Evolutionary conservation across 2,113 vertebrate genomes (phyloP), one percentile per base, ranked within the genome.

Genomic region (Sitta europaea): DNA sequence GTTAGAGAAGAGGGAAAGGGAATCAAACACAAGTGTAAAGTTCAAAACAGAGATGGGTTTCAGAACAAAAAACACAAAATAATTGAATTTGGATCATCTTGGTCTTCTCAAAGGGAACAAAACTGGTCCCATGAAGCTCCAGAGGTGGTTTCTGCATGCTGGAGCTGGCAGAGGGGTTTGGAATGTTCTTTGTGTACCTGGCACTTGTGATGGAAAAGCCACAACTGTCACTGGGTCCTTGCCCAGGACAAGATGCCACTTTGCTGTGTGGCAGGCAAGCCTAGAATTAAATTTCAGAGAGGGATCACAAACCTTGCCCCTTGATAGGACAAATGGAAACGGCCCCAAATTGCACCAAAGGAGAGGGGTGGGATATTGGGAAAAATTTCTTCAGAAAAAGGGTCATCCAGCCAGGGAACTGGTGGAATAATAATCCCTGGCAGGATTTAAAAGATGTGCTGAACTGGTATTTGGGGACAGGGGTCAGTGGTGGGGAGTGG

Each of bases 401-500:
- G 4, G 4, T 6, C 40, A 4, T n/a, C 53, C 23, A 40, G 13
- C 3, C 19, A 13, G 0, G 2, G 40, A 10, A 55, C 18, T 14
- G 35, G 12, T 14, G 55, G 42, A 70, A 76, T 14, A n/a, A n/a
- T 19, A 43, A 38, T 1, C 10, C 14, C 55, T 83, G 88, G 31
- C 33, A 54, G 63, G 55, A 33, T 55, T 74, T 40, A 3, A 62
- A 23, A 16, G 22, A 10, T 33, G 15, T 28, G 18, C 6, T 9
- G 25, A 55, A 12, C 27, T 43, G 63, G 35, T 21, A 55, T 29
- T 28, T 43, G 35, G 48, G 63, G 48, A 76, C 71, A 62, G 55
- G 25, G 18, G 24, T 35, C 24, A 42, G 22, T 28, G 35, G 18
- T 68, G 48, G 11, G 25, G 17, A 38, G 43, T 5, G 17, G 6